Evolutionary conservation across 2,797 vertebrate species (phyloP), one percentile per base, ranked within the genome.

Genomic region (Sebastes iracundus): DNA sequence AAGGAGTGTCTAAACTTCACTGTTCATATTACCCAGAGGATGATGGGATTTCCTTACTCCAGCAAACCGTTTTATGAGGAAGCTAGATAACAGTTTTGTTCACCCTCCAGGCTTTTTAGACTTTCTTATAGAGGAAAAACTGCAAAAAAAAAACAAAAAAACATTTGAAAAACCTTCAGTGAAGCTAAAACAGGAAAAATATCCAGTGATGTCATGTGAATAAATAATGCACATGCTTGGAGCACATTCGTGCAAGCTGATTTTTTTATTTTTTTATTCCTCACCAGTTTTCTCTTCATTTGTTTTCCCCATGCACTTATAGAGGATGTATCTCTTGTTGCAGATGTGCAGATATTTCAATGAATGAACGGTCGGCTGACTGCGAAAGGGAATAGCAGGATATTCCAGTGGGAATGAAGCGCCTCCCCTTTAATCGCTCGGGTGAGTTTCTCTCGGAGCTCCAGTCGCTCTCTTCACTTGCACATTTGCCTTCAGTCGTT

Each of bases 391-490:
- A 88, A 62, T 66, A 75, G 86, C 77, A 89, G 84, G 90, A 70
- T 86, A 73, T 18, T 93, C 93, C 93, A 16, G 56, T 23, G 93
- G 93, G 92, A 91, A 46, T 2, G 52, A 89, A 94, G 92, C 88
- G 7, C 92, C 94, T 95, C 95, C 94, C 95, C 96, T 96, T 95
- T 94, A 94, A 94, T 79, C 90, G 92, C 92, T 87, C 83, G 74
- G 75, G 38, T 84, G 92, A 92, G 86, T 92, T 90, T 86, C 77
- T 88, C 84, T 71, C 81, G 9, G 77, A 73, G 86, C 87, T 85
- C 77, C 20, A 81, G 84, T 88, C 89, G 46, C 90, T 89, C 90
- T 76, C 87, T 69, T 60, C 88, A 81, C 85, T 87, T 87, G 58
- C 90, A 77, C 93, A 13, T 87, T 92, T 83, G 82, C 85, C 72